Evolutionary conservation across 2,888 invertebrate species (phyloP).

Genomic region (Epinotia brunnichana): DNA sequence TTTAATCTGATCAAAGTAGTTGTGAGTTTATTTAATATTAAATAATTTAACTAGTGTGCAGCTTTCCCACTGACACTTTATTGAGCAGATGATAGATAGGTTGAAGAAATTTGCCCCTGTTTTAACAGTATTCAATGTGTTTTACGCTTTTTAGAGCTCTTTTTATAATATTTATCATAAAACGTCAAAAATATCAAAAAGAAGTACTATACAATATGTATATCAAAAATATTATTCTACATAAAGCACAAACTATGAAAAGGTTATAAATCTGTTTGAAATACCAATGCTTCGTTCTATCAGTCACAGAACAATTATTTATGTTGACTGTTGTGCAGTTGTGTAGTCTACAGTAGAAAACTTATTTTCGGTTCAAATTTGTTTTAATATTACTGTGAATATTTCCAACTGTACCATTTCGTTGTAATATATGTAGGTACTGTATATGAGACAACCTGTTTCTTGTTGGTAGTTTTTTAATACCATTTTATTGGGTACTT

Average conservation of each 20-base stretch:
- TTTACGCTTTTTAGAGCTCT: constrained; percentile 25
- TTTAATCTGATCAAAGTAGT: constrained; percentile 68
- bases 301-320: constrained; percentile 40
- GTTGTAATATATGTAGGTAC: background rate
- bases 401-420: constrained; percentile 10
- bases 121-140: constrained; percentile 29
- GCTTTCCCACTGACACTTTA: constrained; percentile 39
- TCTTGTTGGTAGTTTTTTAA: background rate
- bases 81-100: constrained; percentile 15
- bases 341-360: constrained; percentile 56
- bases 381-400: constrained; percentile 6
- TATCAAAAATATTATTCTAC: constrained; percentile 20
- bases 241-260: constrained; percentile 22
- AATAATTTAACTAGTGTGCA: constrained; percentile 46
- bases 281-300: constrained; percentile 36
- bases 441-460: background rate
- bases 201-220: background rate
- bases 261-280: background rate
- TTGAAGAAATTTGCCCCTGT: constrained; percentile 1
- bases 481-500: too few species aligned
- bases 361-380: constrained; percentile 49
- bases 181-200: constrained; percentile 13
- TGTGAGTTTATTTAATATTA: constrained; percentile 49
- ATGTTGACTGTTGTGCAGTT: constrained; percentile 47
- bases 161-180: constrained; percentile 14